Conservation (phyloP, 1,140 invertebrate species). For the Drosophila grimshawi region DNA sequence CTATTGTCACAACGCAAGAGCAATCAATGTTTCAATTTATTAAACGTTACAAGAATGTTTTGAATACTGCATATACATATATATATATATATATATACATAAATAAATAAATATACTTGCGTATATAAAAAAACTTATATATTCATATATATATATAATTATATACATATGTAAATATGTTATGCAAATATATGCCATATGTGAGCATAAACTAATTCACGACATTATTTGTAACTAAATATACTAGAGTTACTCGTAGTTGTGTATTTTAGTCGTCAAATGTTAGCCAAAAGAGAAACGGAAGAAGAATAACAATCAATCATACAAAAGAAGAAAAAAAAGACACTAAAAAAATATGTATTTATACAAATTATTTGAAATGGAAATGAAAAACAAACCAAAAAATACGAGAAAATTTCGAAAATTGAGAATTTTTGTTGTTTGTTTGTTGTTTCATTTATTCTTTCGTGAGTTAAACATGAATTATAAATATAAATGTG, state of each 20-base stretch:
- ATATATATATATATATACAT: slow-evolving; percentile 39
- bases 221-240: slow-evolving; percentile 34
- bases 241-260: slow-evolving; percentile 58
- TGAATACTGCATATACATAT: slow-evolving; percentile 57
- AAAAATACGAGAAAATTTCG: background rate
- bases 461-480: slow-evolving; percentile 7
- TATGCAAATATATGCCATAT: slow-evolving; percentile 6
- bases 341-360: background rate
- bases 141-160: slow-evolving; percentile 33
- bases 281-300: slow-evolving; percentile 3
- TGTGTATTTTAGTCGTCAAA: slow-evolving; percentile 38
- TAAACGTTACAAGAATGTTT: slow-evolving; percentile 75
- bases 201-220: slow-evolving; percentile 17
- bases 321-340: background rate
- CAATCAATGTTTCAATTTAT: slow-evolving; percentile 81
- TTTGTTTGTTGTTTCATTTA: slow-evolving; percentile 6
- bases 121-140: slow-evolving; percentile 33
- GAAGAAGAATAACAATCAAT: slow-evolving; percentile 1
- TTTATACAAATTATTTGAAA: slow-evolving; percentile 5
- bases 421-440: slow-evolving; percentile 9
- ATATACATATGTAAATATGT: slow-evolving; percentile 36
- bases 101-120: slow-evolving; percentile 33
- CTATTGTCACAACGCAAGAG: slow-evolving; percentile 80
- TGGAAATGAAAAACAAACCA: background rate
- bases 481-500: slow-evolving; percentile 31